Evolutionary conservation across 64 coral and sea anemone genomes (phyloP), one percentile per base, ranked within the genome.

Genomic region (Pachyseris speciosa): DNA sequence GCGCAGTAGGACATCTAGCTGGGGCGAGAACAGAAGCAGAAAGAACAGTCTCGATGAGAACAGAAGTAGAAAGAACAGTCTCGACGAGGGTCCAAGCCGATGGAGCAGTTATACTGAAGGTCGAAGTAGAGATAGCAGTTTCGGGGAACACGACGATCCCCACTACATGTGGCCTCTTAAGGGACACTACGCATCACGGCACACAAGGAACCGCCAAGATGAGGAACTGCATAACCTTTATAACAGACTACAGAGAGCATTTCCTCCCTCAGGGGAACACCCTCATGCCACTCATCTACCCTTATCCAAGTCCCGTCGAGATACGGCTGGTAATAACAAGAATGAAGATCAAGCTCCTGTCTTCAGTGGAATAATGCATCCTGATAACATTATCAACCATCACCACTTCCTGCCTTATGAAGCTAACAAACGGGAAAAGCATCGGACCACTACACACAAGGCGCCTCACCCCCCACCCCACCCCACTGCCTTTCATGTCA

Each of bases 351-450:
- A 22, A 20, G 37, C 15, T 4, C 60, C 83, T 24, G 95, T 67
- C 0, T 96, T 93, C 41, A 50, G 29, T 24, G 86, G 77, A 0
- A 44, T 96, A 28, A 51, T 93, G 9, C 95, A 96, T 78, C 95
- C 95, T 10, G 91, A 96, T 69, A 96, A 96, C 49, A 72, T 96
- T 3, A 89, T 93, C 7, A 93, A 96, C 42, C 95, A 96, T 41
- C 95, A 96, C 40, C 91, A 96, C 65, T 96, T 87, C 48, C 86
- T 96, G 7, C 95, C 95, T 34, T 84, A 90, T 17, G 95, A 96
- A 68, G 95, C 86, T n/a, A 33, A 52, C 7, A 89, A 93, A 57
- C 39, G 78, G 22, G 33, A 63, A 1, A 81, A 63, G 33, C 7
- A 20, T 0, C 32, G 19, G 36, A 15, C 51, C 0, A 60, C 16